Percentiles rank a stretch among this genome's conserved stretches.
These are phyloP conservation scores for Ischnura elegans DNA, from an alignment of 2,888 invertebrate species.

Conservation along the genomic window DNA sequence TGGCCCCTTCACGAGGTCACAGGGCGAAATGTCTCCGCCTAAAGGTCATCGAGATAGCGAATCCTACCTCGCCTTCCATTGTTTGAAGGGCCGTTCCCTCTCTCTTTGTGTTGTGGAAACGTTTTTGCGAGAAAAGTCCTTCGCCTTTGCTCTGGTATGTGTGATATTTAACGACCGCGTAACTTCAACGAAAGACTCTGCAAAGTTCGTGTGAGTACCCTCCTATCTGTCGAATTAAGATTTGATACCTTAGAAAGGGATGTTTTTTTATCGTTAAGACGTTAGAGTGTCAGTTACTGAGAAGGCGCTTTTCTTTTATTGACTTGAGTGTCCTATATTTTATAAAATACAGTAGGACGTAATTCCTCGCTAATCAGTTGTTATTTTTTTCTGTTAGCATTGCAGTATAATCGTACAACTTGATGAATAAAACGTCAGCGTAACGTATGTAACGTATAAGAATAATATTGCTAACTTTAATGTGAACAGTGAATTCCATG, in stretches of 20 bases:
- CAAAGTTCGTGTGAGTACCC: background rate
- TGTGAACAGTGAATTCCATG: too few species aligned
- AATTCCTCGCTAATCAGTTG: too few species aligned
- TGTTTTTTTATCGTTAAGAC: background rate
- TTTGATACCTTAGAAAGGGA: background rate
- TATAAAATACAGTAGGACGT: too few species aligned
- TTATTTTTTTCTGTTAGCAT: too few species aligned
- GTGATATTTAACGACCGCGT: background rate
- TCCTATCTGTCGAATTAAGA: background rate
- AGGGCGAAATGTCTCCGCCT: background rate
- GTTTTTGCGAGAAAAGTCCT: background rate
- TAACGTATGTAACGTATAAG: too few species aligned
- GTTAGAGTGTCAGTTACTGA: too few species aligned
- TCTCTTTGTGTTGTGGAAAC: background rate
- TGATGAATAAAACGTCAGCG: too few species aligned
- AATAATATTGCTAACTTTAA: too few species aligned
- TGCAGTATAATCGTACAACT: too few species aligned
- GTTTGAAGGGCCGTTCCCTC: background rate
- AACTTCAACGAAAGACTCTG: background rate
- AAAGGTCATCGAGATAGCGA: constrained; percentile 19
- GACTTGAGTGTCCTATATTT: too few species aligned
- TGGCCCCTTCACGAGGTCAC: background rate
- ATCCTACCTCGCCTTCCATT: background rate
- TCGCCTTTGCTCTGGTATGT: background rate
- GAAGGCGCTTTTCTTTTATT: too few species aligned